phyloP scores from a whole-genome alignment of 2,797 vertebrate genomes.

The Micromesistius poutassou region DNA sequence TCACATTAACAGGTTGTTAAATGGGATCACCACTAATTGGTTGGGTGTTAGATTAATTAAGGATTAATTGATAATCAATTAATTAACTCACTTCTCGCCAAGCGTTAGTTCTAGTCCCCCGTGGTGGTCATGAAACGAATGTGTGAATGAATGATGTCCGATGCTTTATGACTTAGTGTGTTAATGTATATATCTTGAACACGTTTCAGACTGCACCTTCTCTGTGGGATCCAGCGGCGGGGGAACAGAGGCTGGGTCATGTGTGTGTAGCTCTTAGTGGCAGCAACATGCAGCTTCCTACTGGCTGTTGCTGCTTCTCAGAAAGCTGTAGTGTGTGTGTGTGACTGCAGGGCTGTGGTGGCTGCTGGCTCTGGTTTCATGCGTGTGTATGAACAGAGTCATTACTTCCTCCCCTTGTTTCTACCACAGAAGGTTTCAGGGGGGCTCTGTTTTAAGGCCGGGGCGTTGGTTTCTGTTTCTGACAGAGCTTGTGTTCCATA shows the following conservation, averaged over 20 bases:
- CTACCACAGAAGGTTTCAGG: constrained; percentile 48
- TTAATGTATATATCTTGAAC: neutral
- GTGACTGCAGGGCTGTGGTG: constrained; percentile 25
- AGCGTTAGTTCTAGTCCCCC: neutral
- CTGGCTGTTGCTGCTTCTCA: neutral
- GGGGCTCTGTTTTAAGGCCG: constrained; percentile 29
- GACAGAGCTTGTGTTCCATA: constrained; percentile 22
- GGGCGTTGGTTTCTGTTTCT: constrained; percentile 18
- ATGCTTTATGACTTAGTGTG: neutral
- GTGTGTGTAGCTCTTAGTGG: constrained; percentile 1
- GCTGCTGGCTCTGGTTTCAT: constrained; percentile 13
- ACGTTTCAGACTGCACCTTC: neutral
- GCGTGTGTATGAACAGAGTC: constrained; percentile 40
- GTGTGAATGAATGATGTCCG: too few relatives aligned
- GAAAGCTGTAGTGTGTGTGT: constrained; percentile 17
- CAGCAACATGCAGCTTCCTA: neutral
- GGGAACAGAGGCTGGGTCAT: neutral
- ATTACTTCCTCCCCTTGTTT: constrained; percentile 48
- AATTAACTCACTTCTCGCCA: neutral
- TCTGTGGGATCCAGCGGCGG: neutral
- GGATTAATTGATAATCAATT: neutral
- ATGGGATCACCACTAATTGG: neutral
- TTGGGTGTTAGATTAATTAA: neutral
- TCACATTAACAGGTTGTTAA: neutral
- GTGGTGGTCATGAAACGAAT: too few relatives aligned